phyloP scores from a whole-genome alignment of 2,113 vertebrate genomes.

The Arothron firmamentum region DNA sequence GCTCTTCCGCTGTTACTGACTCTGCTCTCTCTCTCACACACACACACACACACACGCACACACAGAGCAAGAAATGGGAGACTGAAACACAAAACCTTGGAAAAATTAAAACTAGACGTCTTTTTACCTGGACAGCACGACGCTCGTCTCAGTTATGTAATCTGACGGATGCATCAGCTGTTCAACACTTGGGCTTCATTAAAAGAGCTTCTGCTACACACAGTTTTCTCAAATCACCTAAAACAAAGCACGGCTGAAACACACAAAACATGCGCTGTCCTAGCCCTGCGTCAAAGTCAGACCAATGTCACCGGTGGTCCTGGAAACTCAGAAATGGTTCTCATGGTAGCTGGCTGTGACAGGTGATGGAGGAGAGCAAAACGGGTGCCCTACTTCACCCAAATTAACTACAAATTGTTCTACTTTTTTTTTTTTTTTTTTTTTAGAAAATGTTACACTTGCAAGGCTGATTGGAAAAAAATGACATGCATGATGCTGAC shows the following conservation, averaged over 20 bases:
- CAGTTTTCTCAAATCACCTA: not conserved
- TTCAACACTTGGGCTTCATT: constrained; percentile 38
- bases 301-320: constrained; percentile 62
- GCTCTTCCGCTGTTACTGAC: constrained; percentile 51
- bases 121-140: constrained; percentile 62
- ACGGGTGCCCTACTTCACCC: constrained; percentile 18
- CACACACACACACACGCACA: not conserved
- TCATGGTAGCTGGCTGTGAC: constrained; percentile 62
- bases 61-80: not conserved
- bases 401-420: constrained; percentile 19
- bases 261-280: constrained; percentile 18
- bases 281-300: constrained; percentile 16
- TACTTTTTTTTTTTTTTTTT: too few species aligned
- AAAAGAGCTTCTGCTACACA: constrained; percentile 30
- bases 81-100: not conserved
- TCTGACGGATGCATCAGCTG: constrained; percentile 47
- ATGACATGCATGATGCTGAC: not conserved
- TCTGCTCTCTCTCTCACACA: constrained; percentile 35
- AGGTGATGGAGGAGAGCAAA: constrained; percentile 46
- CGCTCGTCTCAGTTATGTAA: constrained; percentile 58
- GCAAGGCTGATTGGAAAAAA: not conserved
- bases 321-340: constrained; percentile 49
- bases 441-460: not conserved
- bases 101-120: not conserved
- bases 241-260: not conserved